These are phyloP conservation scores for Leontopithecus rosalia DNA, from an alignment of 2,797 vertebrate genomes.

Conservation along the genomic window DNA sequence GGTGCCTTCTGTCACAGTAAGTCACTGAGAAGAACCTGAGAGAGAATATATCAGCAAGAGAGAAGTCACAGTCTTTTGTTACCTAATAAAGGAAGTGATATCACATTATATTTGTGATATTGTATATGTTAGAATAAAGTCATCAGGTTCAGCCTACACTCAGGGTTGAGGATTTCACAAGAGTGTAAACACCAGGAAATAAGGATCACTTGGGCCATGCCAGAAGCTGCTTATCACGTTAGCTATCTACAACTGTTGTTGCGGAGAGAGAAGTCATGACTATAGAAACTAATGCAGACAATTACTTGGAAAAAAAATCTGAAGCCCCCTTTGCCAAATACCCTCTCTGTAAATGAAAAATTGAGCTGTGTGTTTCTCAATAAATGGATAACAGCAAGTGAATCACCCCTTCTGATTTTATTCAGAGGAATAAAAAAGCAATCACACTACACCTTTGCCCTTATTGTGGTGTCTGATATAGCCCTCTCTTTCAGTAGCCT, in stretches of 20 bases:
- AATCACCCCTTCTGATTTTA: conserved; percentile 61
- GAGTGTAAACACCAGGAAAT: not conserved
- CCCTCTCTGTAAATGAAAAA: not conserved
- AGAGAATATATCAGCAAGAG: not conserved
- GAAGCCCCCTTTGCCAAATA: not conserved
- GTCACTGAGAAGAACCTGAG: not conserved
- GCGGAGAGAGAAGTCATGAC: not conserved
- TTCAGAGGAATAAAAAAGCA: conserved; percentile 55
- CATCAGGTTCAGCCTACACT: not conserved
- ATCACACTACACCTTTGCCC: not conserved
- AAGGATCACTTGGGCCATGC: accelerated
- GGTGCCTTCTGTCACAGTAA: not conserved
- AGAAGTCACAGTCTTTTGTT: not conserved
- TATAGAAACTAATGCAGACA: not conserved
- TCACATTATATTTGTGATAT: not conserved
- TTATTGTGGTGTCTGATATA: not conserved
- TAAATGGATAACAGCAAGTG: not conserved
- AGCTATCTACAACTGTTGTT: not conserved
- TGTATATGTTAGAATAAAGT: not conserved
- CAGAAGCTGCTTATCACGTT: not conserved
- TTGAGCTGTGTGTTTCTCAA: conserved; percentile 16
- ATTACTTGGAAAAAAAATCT: not conserved
- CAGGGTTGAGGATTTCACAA: too few relatives aligned
- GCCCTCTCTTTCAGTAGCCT: conserved; percentile 36
- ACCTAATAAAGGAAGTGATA: not conserved